Conservation (phyloP, 2,113 vertebrate species). For the Carlito syrichta region DNA sequence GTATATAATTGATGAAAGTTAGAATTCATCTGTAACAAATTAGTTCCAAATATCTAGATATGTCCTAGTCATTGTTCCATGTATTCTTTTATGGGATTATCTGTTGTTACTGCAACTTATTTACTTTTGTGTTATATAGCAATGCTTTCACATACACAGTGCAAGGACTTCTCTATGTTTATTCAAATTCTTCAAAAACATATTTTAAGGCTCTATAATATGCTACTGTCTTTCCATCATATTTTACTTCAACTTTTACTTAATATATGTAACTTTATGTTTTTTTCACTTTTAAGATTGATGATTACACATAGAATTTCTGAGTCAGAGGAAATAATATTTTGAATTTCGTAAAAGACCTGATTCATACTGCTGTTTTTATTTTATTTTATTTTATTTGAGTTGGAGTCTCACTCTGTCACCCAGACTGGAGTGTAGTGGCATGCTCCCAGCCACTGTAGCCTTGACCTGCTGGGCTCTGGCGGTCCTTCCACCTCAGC, state of each 20-base stretch:
- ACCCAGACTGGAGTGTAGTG: no score
- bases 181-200: background rate
- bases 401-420: no score
- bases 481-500: no score
- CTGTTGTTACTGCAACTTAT: background rate
- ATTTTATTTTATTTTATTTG: no score
- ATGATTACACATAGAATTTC: background rate
- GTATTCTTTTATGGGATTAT: background rate
- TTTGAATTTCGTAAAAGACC: background rate
- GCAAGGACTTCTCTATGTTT: background rate
- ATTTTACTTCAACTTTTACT: background rate
- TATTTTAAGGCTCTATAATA: background rate
- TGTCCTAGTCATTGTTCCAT: background rate
- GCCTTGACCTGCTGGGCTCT: no score
- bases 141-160: background rate
- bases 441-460: no score
- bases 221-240: background rate
- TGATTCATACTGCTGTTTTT: background rate
- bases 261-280: background rate
- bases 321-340: background rate
- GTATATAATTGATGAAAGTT: background rate
- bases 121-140: background rate
- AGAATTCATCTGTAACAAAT: background rate
- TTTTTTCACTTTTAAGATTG: background rate
- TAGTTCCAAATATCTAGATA: background rate